Evolutionary conservation across 2,113 vertebrate species (phyloP).

Genomic region (Natator depressus): DNA sequence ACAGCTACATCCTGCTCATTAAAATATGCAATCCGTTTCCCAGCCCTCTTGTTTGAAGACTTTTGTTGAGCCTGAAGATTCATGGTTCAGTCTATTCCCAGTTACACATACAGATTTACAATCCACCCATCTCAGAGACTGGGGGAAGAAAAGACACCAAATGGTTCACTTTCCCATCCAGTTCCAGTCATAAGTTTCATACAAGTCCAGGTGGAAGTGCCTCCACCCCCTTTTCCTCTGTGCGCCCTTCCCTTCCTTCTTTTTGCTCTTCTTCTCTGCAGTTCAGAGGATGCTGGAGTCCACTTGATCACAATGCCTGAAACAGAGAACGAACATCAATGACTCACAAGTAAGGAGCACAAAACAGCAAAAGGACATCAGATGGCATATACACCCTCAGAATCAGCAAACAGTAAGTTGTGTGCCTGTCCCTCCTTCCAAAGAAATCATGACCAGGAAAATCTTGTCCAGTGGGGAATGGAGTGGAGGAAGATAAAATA

Average conservation of each 20-base stretch:
- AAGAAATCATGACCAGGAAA: neutral
- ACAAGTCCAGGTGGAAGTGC: constrained; percentile 22
- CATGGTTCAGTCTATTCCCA: constrained; percentile 83
- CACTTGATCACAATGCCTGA: constrained; percentile 51
- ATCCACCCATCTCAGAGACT: constrained; percentile 51
- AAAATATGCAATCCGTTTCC: constrained; percentile 92
- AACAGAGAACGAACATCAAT: constrained; percentile 54
- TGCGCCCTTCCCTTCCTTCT: constrained; percentile 16
- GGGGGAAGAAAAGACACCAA: constrained; percentile 37
- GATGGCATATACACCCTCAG: neutral
- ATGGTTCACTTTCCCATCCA: constrained; percentile 35
- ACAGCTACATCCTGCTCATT: constrained; percentile 82
- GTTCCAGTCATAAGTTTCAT: constrained; percentile 13
- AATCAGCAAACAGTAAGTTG: neutral
- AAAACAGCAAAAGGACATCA: neutral
- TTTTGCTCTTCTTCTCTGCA: constrained; percentile 42
- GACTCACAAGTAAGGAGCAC: constrained; percentile 5
- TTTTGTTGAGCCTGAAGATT: constrained; percentile 95
- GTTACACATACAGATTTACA: constrained; percentile 6
- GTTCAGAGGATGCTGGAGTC: constrained; percentile 49
- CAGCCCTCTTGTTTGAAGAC: constrained; percentile 89
- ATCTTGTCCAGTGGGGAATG: neutral
- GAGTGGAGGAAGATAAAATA: accelerated
- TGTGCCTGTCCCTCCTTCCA: neutral
- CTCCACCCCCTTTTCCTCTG: constrained; percentile 32